These are phyloP conservation scores for Spongilla lacustris DNA, from an alignment of 37 sponge, comb jelly and placozoan genomes.

Conservation along the genomic window DNA sequence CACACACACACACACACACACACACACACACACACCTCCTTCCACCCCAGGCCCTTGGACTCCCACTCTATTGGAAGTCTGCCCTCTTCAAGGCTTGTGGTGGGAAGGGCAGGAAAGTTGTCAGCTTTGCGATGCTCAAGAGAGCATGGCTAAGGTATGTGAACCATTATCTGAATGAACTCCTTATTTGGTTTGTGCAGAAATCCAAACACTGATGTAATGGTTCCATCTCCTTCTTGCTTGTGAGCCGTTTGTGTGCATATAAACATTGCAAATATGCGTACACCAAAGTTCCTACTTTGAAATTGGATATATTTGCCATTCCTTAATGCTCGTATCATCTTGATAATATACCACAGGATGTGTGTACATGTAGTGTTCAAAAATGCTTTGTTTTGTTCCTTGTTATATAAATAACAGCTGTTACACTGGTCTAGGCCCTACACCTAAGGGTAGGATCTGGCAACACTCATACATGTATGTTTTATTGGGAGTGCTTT, in stretches of 20 bases:
- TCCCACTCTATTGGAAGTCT: constrained; percentile 96
- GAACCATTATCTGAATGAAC: not conserved
- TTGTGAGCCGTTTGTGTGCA: not conserved
- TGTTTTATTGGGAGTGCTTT: too few relatives aligned
- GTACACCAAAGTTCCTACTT: not conserved
- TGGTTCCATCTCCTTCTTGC: not conserved
- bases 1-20: not conserved
- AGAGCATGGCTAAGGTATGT: constrained; percentile 84
- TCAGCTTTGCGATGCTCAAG: constrained; percentile 64
- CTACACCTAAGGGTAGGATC: too few relatives aligned
- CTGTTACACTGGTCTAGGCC: too few relatives aligned
- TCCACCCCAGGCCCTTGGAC: constrained; percentile 57
- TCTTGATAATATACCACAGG: not conserved
- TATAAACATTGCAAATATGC: not conserved
- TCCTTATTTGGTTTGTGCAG: not conserved
- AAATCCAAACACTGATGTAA: not conserved
- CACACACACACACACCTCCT: not conserved
- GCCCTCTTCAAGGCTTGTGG: constrained; percentile 82
- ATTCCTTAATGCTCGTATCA: not conserved
- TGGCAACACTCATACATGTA: too few relatives aligned
- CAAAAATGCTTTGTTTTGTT: not conserved
- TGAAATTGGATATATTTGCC: not conserved
- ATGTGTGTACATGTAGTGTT: not conserved
- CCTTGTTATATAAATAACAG: too few relatives aligned
- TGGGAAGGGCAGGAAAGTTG: constrained; percentile 34